Evolutionary conservation across 2,113 vertebrate genomes (phyloP), one percentile per base, ranked within the genome.

Genomic region (Hemiprocne comata): DNA sequence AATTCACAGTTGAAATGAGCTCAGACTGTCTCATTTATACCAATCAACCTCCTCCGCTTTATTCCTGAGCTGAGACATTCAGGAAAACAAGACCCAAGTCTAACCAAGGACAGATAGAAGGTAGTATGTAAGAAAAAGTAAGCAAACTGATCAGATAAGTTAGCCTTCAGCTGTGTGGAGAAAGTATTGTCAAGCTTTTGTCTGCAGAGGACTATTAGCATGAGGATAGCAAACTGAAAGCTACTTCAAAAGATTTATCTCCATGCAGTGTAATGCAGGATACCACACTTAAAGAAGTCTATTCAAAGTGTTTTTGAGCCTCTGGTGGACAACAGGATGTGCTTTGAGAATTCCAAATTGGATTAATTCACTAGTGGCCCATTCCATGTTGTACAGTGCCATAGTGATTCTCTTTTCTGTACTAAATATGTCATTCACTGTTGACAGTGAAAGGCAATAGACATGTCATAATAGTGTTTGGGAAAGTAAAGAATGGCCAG

Each of bases 21-120:
- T 40, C 46, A 95, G 64, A 54, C 78, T 93, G 65, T 13, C 82
- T 95, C 82, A 80, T 95, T 91, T 96, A 69, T 94, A 92, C 54
- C 36, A 87, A 75, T 89, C 83, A 89, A 46, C 53, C 36, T 85
- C 54, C 57, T 93, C 55, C 28, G 40, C 25, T 80, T 80, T 19
- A 38, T 82, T 87, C 31, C 72, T 54, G 62, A 85, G 15, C 16
- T 79, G 58, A 62, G 15, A 76, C 28, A 34, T 54, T 85, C 20
- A 42, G 76, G 61, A 87, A 89, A 89, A 74, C 34, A 77, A 67
- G 55, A 91, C 23, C 18, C 28, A 66, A 31, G 7, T 48, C 55
- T 86, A 67, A 67, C 34, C 17, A 74, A 40, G 0, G 1, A 40
- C 40, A 71, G 36, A 69, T 25, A 77, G 85, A 74, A 61, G 6